Base-by-base conservation (phyloP, 2,888 invertebrate genomes). In the Seira sanloemensis region DNA sequence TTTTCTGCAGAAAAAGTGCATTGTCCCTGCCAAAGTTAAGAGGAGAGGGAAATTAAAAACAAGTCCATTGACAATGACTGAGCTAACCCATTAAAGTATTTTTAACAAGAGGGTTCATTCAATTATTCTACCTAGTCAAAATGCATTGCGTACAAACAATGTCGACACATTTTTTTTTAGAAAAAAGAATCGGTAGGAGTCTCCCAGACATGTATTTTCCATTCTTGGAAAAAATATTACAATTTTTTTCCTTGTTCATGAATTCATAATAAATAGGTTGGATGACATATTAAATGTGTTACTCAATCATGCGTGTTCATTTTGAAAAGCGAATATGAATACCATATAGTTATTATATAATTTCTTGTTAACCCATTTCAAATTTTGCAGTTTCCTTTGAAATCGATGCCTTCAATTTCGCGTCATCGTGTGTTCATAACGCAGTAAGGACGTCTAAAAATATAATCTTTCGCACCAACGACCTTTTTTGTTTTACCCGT, bases 241-340 rank as follows among this genome's bases (percentile, higher is more conserved):
- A 16, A 12, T 7, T 50, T 7, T 50, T 50, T 50, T 50, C 50
- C 50, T 50, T 16, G 50, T 50, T 50, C 50, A 50, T 7, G 16
- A 50, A 50, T 50, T 12, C 5, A 50, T 37, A 37, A 37, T 37
- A 37, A 50, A 50, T 50, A 50, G 50, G 50, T 37, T 37, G 27
- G 68, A 72, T 72, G 72, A 54, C 72, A 71, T 27, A 67, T 50
- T 25, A 27, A 46, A 50, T 50, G 19, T 62, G 19, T 74, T 74
- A 74, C 74, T 27, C 74, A 74, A 74, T 74, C 65, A 26, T 18
- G 74, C 62, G 16, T 50, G 50, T 16, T 2, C 50, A 50, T 50
- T 50, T 50, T 50, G 50, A 50, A 12, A 50, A 50, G 12, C 16
- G n/a, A 7, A 2, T 16, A 50, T 7, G 2, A 50, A 7, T 50